Base-by-base conservation (phyloP, 2,113 vertebrate species). In the Cyanistes caeruleus region DNA sequence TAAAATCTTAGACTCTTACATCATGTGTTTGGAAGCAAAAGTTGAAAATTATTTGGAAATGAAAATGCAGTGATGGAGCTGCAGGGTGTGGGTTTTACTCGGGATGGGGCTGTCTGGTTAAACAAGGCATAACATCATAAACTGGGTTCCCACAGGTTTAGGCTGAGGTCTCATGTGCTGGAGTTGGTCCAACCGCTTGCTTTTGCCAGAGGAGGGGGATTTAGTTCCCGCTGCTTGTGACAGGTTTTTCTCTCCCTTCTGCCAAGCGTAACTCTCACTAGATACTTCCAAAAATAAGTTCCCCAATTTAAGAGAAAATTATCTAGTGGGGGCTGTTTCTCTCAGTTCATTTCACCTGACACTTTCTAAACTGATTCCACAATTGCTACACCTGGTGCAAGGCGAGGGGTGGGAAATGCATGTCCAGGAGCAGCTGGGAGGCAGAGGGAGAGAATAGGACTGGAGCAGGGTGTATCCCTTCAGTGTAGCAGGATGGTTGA, bases 401-500 rank as follows among this genome's bases (percentile, higher is more conserved):
- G 67, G 22, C 1, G 4, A 37, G 30, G 1, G 11, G 19, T 70
- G n/a, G 63, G 31, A 90, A 76, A 37, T 2, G 20, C 1, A 0
- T 7, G 18, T 56, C 76, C 15, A 7, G 76, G 58, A 63, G 37
- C 8, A 56, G 28, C 37, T 43, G 55, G 56, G 53, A 73, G 35
- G 21, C 0, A 0, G 51, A 44, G 41, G 15, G 48, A 53, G 33
- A 68, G 11, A 30, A 25, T 1, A 9, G 69, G 48, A 39, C 31
- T 20, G 25, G 46, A 28, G 9, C 2, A 56, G 24, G 22, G 16
- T 11, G 23, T 90, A 49, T 52, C 24, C 13, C 31, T 31, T 59
- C 28, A 12, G 14, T 24, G 8, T 11, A 43, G 16, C 1, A 9
- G 44, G 35, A 9, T 2, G 3, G 28, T 11, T 28, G 5, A 22